A percentile compares a stretch with the other conserved stretches of the same genome.
Conservation (phyloP, 2,888 invertebrate genomes). For the Ganaspis brasiliensis region DNA sequence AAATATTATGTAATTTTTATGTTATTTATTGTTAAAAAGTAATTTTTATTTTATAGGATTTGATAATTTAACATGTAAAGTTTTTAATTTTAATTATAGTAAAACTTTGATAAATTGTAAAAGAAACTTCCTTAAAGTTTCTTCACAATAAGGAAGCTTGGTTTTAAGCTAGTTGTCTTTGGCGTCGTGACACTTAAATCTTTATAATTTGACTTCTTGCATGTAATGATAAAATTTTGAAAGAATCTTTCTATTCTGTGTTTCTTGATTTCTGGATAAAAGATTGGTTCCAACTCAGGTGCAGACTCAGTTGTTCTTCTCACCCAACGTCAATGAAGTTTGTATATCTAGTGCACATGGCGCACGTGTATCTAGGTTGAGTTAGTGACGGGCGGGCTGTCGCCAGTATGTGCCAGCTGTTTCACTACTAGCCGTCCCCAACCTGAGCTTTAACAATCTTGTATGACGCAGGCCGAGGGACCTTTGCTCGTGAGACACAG, state of each 20-base stretch:
- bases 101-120: too few relatives aligned
- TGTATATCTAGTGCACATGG: constrained; percentile 78
- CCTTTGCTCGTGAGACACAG: constrained; percentile 75
- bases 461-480: constrained; percentile 73
- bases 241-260: constrained; percentile 18
- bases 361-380: constrained; percentile 76
- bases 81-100: too few relatives aligned
- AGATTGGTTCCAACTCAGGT: constrained; percentile 43
- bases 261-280: constrained; percentile 3
- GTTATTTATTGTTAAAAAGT: too few relatives aligned
- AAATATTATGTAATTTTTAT: too few relatives aligned
- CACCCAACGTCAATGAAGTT: constrained; percentile 79
- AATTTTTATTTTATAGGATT: too few relatives aligned
- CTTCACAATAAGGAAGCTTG: too few relatives aligned
- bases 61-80: too few relatives aligned
- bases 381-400: constrained; percentile 78
- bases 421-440: constrained; percentile 73
- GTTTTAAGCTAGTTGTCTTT: too few relatives aligned
- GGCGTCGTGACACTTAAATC: neutral
- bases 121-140: too few relatives aligned
- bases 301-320: constrained; percentile 54
- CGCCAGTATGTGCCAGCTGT: constrained; percentile 78
- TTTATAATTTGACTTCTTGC: constrained; percentile 43
- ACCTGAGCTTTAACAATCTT: constrained; percentile 77
- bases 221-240: constrained; percentile 43